phyloP scores from a whole-genome alignment of 2,888 invertebrate genomes.

The Tetragonisca angustula region DNA sequence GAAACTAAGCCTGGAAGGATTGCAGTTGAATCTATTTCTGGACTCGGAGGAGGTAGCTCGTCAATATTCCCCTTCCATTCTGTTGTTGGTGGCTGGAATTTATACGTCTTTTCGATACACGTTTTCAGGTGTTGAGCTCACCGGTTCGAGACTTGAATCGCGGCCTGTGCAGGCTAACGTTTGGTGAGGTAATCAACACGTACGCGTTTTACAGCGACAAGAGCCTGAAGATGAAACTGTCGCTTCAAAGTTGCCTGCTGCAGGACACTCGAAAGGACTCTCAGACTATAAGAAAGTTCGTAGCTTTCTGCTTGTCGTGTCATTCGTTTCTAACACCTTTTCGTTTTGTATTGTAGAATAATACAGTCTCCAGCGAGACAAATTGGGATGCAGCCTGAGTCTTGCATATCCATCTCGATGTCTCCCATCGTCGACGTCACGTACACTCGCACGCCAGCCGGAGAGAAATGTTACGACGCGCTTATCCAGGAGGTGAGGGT shows the following conservation, averaged over 20 bases:
- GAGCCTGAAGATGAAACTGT: conserved; percentile 89
- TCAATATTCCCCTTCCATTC: not conserved
- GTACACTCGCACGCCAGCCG: conserved; percentile 87
- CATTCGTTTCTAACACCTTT: not conserved
- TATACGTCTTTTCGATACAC: conserved; percentile 5
- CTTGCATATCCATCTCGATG: conserved; percentile 87
- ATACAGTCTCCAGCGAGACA: conserved; percentile 88
- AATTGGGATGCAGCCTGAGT: conserved; percentile 85
- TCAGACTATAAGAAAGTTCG: conserved; percentile 86
- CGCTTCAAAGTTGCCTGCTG: conserved; percentile 88
- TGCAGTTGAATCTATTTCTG: conserved; percentile 89
- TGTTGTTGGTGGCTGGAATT: not conserved
- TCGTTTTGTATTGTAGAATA: conserved; percentile 84
- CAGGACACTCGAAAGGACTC: conserved; percentile 91
- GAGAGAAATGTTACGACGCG: conserved; percentile 88
- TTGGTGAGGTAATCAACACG: conserved; percentile 88
- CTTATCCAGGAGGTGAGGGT: conserved; percentile 90
- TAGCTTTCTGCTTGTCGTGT: not conserved
- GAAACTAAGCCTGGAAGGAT: conserved; percentile 88
- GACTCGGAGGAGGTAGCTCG: conserved; percentile 88
- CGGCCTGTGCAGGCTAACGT: conserved; percentile 89
- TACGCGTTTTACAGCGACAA: conserved; percentile 89
- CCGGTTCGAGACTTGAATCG: conserved; percentile 90
- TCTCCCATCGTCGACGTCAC: conserved; percentile 90
- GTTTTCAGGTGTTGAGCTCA: conserved; percentile 86